Base-by-base conservation (phyloP, 2,113 vertebrate genomes). In the Labrus mixtus region DNA sequence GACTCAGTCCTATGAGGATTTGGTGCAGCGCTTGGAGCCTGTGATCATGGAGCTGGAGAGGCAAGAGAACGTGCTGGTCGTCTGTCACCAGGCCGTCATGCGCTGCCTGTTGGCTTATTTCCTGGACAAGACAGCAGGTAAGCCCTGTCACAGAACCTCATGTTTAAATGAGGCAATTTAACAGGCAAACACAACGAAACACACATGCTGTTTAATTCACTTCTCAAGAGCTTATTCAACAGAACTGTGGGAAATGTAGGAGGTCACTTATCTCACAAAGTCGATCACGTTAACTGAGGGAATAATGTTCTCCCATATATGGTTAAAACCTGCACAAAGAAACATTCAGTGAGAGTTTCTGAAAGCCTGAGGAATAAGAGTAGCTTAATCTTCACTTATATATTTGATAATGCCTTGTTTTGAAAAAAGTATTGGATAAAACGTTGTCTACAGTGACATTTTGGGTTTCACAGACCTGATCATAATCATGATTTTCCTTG, bases 41-140 rank as follows among this genome's bases (percentile, higher is more conserved):
- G 98, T 97, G 82, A 99, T 99, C 91, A 99, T 99, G 98, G 98
- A 99, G 85, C 94, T 99, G 67, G 98, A 99, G 94, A 92, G 98
- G 57, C 98, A 99, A 83, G 98, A 99, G 93, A 99, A 99, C 0
- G 96, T 99, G 33, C 91, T 99, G 88, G 98, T 99, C 78, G 93
- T 99, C 90, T 99, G 98, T 85, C 98, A 99, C 92, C 98, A 99
- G 81, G 98, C 98, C 0, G 97, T 99, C 90, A 97, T 99, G 98
- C 97, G 98, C 81, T 99, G 98, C 79, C 93, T 99, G 55, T 91
- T 99, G 16, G 98, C 98, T 0, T 99, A 99, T 91, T 99, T 99
- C 90, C 94, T 99, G 68, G 98, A 99, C 91, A 99, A 99, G 83
- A 93, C 96, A 0, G 97, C 97, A 93, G 98, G 98, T 98, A 1